Conservation (phyloP, 2,113 vertebrate genomes). For the Damaliscus lunatus region DNA sequence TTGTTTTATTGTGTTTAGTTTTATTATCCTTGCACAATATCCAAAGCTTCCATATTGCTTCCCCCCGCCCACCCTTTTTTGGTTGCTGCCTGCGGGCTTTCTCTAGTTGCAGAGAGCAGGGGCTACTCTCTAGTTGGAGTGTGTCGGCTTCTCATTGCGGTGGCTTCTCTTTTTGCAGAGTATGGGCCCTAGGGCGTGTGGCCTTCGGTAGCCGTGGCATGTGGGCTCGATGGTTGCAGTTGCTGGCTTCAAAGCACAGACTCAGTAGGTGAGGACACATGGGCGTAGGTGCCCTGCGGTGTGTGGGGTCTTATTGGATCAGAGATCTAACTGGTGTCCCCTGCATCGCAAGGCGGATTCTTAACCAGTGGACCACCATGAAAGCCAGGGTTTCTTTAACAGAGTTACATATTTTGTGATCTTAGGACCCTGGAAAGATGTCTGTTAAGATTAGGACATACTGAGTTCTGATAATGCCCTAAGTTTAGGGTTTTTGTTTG, state of each 20-base stretch:
- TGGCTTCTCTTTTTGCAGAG: not conserved
- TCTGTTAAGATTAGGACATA: not conserved
- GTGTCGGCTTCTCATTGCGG: not conserved
- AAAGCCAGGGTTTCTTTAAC: not conserved
- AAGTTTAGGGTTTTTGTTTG: not conserved
- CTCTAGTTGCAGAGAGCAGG: not conserved
- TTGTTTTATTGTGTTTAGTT: not conserved
- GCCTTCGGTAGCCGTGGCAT: not conserved
- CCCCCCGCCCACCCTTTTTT: not conserved
- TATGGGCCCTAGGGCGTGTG: not conserved
- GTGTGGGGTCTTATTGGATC: not conserved
- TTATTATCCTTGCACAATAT: not conserved
- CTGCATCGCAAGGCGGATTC: not conserved
- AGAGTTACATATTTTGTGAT: not conserved
- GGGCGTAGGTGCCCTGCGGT: not conserved
- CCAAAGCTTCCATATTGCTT: not conserved
- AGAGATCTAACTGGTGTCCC: not conserved
- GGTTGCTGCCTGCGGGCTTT: not conserved
- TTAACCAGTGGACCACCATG: not conserved
- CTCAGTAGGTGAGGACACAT: not conserved
- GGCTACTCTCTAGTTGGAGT: not conserved
- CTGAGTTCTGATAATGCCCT: not conserved
- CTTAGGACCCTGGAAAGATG: not conserved
- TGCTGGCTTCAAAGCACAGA: not conserved
- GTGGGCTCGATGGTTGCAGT: not conserved